Conservation (phyloP, 2,113 vertebrate genomes). For the Elanoides forficatus region DNA sequence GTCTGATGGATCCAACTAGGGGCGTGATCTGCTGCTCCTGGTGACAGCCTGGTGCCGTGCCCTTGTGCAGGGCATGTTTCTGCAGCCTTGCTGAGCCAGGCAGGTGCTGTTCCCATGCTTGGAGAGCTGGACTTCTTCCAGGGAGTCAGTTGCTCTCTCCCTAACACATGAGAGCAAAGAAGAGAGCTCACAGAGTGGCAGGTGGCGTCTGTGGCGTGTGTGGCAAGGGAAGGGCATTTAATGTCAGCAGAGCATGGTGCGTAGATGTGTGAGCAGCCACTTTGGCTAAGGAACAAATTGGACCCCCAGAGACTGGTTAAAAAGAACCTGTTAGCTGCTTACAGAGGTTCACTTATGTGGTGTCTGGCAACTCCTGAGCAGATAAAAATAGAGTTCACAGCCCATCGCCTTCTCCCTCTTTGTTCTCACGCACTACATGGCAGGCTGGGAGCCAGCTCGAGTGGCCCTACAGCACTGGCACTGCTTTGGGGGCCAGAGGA, state of each 20-base stretch:
- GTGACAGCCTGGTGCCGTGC: not conserved
- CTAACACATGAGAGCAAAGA: not conserved
- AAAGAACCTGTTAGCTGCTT: not conserved
- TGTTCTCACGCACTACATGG: not conserved
- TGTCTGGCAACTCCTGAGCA: not conserved
- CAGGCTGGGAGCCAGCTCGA: not conserved
- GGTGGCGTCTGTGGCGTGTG: not conserved
- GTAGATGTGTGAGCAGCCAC: not conserved
- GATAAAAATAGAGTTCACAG: conserved; percentile 8
- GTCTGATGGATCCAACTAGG: not conserved
- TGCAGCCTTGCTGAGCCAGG: not conserved
- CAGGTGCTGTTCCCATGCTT: conserved; percentile 15
- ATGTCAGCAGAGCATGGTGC: not conserved
- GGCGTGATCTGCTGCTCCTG: not conserved
- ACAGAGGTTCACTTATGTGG: not conserved
- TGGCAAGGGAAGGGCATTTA: not conserved
- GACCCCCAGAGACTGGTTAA: not conserved
- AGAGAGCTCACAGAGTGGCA: not conserved
- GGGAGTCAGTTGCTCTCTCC: conserved; percentile 10
- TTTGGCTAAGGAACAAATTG: not conserved
- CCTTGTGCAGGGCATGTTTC: not conserved
- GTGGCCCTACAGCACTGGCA: not conserved
- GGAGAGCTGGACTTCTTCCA: conserved; percentile 24
- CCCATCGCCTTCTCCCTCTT: not conserved
- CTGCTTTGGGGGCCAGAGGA: not conserved